These are phyloP conservation scores for Micrastur ruficollis DNA, from an alignment of 2,797 vertebrate species.

Conservation along the genomic window DNA sequence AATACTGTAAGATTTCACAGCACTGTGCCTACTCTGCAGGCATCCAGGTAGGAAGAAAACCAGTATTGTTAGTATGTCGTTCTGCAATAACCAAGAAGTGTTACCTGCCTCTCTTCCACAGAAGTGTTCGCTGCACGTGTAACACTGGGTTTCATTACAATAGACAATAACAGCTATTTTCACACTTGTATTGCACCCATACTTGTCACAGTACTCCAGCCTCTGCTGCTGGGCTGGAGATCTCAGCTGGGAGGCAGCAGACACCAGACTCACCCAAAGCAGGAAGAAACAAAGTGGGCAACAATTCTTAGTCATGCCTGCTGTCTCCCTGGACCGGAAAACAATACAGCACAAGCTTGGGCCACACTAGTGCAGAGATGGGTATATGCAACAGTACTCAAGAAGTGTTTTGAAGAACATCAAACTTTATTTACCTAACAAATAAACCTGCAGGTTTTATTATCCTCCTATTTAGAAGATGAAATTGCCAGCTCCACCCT, in stretches of 20 bases:
- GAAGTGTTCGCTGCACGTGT: rapidly evolving
- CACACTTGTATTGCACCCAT: background rate
- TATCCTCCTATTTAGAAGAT: background rate
- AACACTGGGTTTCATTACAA: background rate
- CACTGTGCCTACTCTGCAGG: background rate
- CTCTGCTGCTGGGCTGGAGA: background rate
- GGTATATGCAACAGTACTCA: background rate
- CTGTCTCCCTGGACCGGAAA: background rate
- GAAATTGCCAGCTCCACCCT: background rate
- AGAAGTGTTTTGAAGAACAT: background rate
- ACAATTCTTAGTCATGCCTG: background rate
- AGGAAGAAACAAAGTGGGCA: background rate
- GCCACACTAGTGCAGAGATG: background rate
- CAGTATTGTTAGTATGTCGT: background rate
- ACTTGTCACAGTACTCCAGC: background rate
- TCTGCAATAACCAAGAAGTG: background rate
- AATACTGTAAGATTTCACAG: background rate
- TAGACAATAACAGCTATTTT: rapidly evolving
- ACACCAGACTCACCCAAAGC: background rate
- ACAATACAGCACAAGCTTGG: background rate
- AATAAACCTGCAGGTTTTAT: background rate
- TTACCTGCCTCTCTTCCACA: background rate
- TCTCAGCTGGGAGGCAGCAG: background rate
- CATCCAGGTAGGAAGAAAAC: background rate
- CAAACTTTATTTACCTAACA: background rate